Evolutionary conservation across 2,797 vertebrate genomes (phyloP).

Genomic region (Falco berigora): DNA sequence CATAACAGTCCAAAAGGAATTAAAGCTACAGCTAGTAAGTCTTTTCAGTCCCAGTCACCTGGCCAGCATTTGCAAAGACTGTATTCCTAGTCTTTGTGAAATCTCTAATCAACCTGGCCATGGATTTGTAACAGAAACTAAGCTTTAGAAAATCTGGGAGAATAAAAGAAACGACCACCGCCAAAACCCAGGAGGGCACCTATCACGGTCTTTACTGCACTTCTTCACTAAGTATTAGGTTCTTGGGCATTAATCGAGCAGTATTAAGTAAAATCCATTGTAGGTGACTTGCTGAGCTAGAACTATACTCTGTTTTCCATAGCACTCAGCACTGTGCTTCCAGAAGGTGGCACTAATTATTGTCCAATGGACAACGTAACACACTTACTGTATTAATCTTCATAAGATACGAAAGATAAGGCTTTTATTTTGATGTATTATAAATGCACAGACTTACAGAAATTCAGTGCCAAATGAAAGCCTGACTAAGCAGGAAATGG

Average conservation of each 20-base stretch:
- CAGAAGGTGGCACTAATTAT: not conserved
- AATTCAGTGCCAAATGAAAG: not conserved
- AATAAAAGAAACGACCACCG: too few relatives aligned
- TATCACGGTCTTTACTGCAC: not conserved
- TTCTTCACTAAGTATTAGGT: not conserved
- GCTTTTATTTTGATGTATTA: not conserved
- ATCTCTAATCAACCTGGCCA: not conserved
- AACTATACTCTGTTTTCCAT: not conserved
- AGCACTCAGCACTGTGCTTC: not conserved
- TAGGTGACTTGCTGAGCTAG: not conserved
- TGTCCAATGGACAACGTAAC: not conserved
- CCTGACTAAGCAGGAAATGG: not conserved
- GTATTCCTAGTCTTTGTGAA: not conserved
- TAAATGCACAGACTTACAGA: not conserved
- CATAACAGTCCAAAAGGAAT: not conserved
- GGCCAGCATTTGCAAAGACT: not conserved
- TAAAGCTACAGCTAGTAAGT: not conserved
- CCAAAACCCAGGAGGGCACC: too few relatives aligned
- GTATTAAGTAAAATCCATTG: not conserved
- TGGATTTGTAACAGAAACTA: not conserved
- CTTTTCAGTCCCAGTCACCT: not conserved
- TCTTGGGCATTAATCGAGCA: not conserved
- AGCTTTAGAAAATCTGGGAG: not conserved
- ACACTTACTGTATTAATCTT: not conserved
- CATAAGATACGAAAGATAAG: not conserved